Evolutionary conservation across 2,888 invertebrate genomes (phyloP).

Genomic region (Podabrus alpinus): DNA sequence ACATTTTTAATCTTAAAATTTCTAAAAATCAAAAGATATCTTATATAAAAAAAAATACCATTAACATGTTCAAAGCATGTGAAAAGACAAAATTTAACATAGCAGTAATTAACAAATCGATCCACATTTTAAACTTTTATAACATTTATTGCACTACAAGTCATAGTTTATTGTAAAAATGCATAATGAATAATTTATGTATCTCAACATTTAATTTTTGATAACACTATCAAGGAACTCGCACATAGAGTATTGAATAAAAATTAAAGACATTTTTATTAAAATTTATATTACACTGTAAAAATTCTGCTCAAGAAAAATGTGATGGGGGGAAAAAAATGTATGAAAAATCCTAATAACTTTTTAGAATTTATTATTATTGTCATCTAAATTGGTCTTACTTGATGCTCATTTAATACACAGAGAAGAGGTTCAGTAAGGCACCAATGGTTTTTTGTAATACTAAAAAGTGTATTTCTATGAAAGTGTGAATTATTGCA

Average conservation of each 20-base stretch:
- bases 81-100: not conserved
- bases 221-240: not conserved
- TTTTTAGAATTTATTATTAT: not conserved
- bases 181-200: not conserved
- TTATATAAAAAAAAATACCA: not conserved
- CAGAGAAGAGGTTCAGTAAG: no score
- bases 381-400: not conserved
- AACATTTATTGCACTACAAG: not conserved
- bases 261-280: not conserved
- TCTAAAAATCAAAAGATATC: not conserved
- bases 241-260: not conserved
- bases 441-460: no score
- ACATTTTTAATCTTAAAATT: not conserved
- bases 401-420: not conserved
- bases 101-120: not conserved
- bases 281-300: not conserved
- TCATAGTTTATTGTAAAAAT: not conserved
- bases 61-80: not conserved
- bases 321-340: no score
- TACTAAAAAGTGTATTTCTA: no score
- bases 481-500: not conserved
- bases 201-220: not conserved
- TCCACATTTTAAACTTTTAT: not conserved
- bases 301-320: not conserved
- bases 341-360: not conserved